Evolutionary conservation across 2,888 invertebrate species (phyloP).

Genomic region (Conops quadrifasciatus): DNA sequence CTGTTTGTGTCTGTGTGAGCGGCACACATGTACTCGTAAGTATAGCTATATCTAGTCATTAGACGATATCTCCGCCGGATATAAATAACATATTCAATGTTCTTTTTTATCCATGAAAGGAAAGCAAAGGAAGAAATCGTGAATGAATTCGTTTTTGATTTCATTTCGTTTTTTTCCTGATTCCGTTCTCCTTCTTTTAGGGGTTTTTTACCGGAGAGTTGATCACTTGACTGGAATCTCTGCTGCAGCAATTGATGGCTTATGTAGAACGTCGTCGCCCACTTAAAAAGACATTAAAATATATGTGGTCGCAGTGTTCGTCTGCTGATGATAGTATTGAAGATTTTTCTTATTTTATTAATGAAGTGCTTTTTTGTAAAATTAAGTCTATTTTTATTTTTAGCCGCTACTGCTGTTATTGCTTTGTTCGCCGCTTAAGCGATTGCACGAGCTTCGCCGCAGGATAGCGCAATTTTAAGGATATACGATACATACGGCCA

Average conservation of each 20-base stretch:
- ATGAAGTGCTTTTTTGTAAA: constrained; percentile 1
- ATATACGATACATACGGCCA: neutral
- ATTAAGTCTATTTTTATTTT: constrained; percentile 24
- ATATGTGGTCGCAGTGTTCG: neutral
- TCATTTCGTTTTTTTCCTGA: neutral
- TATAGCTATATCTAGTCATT: constrained; percentile 32
- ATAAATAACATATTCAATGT: constrained; percentile 52
- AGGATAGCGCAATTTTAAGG: constrained; percentile 43
- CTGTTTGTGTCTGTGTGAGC: constrained; percentile 17
- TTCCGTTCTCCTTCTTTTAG: neutral
- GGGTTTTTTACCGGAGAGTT: neutral
- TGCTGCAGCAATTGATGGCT: constrained; percentile 24
- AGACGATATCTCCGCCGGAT: constrained; percentile 45
- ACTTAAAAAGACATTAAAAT: constrained; percentile 44
- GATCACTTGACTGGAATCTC: constrained; percentile 23
- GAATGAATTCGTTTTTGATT: constrained; percentile 14
- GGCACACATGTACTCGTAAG: constrained; percentile 30
- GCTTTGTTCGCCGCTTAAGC: constrained; percentile 47
- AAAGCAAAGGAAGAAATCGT: constrained; percentile 13
- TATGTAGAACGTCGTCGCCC: constrained; percentile 44
- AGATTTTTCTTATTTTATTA: constrained; percentile 11
- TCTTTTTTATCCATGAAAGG: constrained; percentile 9
- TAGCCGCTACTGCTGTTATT: neutral
- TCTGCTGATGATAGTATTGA: neutral
- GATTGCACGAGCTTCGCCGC: constrained; percentile 50